Percentiles rank a stretch among this genome's conserved stretches.
phyloP scores from a whole-genome alignment of 53 echinoderm and acorn worm genomes.

The Echinarachnius parma region DNA sequence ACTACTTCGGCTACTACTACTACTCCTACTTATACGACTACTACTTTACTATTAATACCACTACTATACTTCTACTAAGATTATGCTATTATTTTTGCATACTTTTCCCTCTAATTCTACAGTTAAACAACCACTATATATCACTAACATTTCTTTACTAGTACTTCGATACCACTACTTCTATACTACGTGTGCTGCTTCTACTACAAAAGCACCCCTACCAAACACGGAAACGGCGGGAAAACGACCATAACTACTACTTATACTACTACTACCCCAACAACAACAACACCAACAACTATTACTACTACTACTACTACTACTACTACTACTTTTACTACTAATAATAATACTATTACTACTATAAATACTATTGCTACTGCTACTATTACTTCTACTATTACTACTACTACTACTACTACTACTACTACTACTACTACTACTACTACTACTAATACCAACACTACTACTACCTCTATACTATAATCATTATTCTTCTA shows the following conservation, averaged over 20 bases:
- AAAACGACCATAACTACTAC: not conserved
- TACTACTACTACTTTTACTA: not conserved
- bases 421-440: slow-evolving; percentile 22
- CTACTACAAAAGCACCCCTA: not conserved
- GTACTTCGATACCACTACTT: not conserved
- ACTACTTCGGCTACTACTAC: not conserved
- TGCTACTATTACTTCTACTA: slow-evolving; percentile 7
- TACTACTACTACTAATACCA: not conserved
- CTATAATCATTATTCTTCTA: no score
- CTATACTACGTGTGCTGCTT: not conserved
- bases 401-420: slow-evolving; percentile 16
- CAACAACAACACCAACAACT: no score
- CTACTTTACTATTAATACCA: not conserved
- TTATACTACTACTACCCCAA: not conserved
- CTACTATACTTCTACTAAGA: not conserved
- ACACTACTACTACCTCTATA: slow-evolving; percentile 14
- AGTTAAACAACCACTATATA: not conserved
- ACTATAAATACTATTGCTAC: not conserved
- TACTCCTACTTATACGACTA: not conserved
- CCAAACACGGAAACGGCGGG: not conserved
- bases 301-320: not conserved
- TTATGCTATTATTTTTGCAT: not conserved
- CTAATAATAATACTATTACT: not conserved
- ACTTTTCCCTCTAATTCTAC: not conserved
- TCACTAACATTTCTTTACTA: not conserved